phyloP scores from a whole-genome alignment of 2,113 vertebrate genomes.

The Procapra przewalskii region DNA sequence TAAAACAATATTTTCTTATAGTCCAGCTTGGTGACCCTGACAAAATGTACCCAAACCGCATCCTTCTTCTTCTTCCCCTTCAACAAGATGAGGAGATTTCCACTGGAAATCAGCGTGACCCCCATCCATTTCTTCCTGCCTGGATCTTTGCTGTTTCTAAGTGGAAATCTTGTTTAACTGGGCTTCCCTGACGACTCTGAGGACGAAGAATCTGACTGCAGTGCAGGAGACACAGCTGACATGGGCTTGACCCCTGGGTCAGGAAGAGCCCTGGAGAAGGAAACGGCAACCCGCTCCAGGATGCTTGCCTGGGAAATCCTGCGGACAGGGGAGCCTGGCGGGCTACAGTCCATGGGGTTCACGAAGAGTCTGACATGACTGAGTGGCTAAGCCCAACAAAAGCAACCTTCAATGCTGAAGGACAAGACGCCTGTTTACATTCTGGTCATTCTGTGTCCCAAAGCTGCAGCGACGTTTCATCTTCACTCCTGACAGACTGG shows the following conservation, averaged over 20 bases:
- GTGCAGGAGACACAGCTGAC: neutral
- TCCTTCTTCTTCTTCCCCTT: neutral
- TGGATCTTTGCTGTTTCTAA: neutral
- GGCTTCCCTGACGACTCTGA: neutral
- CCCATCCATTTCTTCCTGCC: neutral
- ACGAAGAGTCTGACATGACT: neutral
- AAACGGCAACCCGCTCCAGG: neutral
- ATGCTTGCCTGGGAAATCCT: neutral
- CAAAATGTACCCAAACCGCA: no score
- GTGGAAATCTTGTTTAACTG: neutral
- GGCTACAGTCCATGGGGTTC: neutral
- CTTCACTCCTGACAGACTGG: neutral
- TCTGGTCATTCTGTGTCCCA: fast-evolving
- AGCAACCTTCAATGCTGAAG: fast-evolving
- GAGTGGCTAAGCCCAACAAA: neutral
- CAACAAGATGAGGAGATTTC: neutral
- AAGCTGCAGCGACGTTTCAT: fast-evolving
- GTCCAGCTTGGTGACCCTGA: no score
- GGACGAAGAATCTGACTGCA: neutral
- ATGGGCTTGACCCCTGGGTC: neutral
- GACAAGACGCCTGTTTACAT: neutral
- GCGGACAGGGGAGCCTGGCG: neutral
- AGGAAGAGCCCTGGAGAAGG: neutral
- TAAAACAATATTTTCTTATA: neutral
- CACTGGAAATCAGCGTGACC: neutral